A percentile compares a stretch with the other conserved stretches of the same genome.
Conservation (phyloP, 2,797 vertebrate species). For the Lepilemur septentrionalis region DNA sequence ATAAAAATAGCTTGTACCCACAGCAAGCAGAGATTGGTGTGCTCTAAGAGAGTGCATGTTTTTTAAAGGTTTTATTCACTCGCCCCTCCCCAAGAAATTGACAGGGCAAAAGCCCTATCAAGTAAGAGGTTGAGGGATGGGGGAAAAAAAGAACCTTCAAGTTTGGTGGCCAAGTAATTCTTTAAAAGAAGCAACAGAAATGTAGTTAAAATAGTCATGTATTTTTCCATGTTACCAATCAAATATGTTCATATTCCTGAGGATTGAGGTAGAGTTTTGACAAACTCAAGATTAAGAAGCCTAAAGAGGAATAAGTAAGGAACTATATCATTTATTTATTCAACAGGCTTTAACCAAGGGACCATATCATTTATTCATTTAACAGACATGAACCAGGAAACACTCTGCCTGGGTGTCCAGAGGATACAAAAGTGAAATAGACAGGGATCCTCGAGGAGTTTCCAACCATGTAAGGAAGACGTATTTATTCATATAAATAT, state of each 20-base stretch:
- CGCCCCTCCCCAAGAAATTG: conserved; percentile 1
- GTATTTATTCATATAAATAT: neutral
- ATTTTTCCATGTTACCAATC: conserved; percentile 23
- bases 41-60: conserved; percentile 74
- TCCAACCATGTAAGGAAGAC: neutral
- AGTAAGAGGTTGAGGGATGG: conserved; percentile 1
- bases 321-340: conserved; percentile 19
- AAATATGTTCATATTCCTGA: conserved; percentile 36
- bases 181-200: conserved; percentile 39
- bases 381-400: conserved; percentile 8
- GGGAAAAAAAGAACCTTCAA: conserved; percentile 1
- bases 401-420: neutral
- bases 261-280: neutral
- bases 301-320: conserved; percentile 9
- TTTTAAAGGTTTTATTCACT: conserved; percentile 60
- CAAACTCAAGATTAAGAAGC: conserved; percentile 33
- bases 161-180: conserved; percentile 30
- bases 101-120: conserved; percentile 48
- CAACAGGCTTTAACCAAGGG: neutral
- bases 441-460: conserved; percentile 14
- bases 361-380: neutral
- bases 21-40: conserved; percentile 80
- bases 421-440: conserved; percentile 33
- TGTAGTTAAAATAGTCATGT: neutral
- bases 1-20: conserved; percentile 82